Conservation (phyloP, 2,888 invertebrate species). For the Morpho deidamia region DNA sequence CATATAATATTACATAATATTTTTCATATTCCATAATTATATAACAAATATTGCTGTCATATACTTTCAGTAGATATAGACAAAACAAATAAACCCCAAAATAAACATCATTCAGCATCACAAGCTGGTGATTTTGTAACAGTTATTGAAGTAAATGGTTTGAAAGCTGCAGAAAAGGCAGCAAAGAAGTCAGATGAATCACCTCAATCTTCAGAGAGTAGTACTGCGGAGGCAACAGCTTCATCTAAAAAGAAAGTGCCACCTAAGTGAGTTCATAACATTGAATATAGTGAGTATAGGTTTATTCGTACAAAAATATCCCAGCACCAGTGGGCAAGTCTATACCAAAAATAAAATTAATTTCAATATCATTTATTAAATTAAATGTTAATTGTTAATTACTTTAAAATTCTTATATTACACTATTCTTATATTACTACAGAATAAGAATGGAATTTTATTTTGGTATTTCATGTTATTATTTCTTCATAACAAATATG, state of each 20-base stretch:
- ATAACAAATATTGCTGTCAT: not conserved
- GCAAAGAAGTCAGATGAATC: constrained; percentile 61
- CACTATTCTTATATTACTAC: too few relatives aligned
- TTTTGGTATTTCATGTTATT: too few relatives aligned
- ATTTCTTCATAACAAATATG: too few relatives aligned
- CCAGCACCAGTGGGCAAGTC: too few relatives aligned
- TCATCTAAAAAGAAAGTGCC: constrained; percentile 82
- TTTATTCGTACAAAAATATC: too few relatives aligned
- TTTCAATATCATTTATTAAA: too few relatives aligned
- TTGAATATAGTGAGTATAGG: not conserved
- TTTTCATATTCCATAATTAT: not conserved
- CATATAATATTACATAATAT: too few relatives aligned
- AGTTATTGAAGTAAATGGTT: constrained; percentile 92
- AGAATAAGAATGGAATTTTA: too few relatives aligned
- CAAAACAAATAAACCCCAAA: constrained; percentile 59
- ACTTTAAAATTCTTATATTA: too few relatives aligned
- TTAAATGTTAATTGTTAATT: too few relatives aligned
- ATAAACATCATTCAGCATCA: constrained; percentile 72
- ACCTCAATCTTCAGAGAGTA: constrained; percentile 67
- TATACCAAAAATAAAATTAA: too few relatives aligned
- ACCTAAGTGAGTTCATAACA: constrained; percentile 71
- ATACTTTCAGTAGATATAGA: constrained; percentile 50
- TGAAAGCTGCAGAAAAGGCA: constrained; percentile 76
- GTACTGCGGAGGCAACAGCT: constrained; percentile 74
- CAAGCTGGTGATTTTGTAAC: constrained; percentile 86